Percentiles rank a stretch among this genome's conserved stretches.
phyloP scores from a whole-genome alignment of 2,113 vertebrate species.

The Proteles cristata region DNA sequence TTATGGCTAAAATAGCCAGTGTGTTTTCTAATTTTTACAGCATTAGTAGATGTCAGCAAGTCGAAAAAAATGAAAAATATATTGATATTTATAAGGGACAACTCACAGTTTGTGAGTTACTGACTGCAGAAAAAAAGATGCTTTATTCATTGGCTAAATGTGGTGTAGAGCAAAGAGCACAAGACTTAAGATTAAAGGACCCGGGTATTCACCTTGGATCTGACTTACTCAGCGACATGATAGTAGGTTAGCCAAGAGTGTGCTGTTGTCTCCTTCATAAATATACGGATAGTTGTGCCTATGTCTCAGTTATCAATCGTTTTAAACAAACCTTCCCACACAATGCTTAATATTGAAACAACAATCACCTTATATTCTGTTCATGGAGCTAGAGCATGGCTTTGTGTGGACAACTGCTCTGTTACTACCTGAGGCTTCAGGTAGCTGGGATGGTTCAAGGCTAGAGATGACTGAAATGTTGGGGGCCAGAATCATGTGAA shows the following conservation, averaged over 20 bases:
- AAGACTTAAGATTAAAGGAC: not conserved
- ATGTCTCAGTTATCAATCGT: not conserved
- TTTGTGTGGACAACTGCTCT: not conserved
- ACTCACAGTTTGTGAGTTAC: not conserved
- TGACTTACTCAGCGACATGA: not conserved
- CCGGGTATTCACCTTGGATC: not conserved
- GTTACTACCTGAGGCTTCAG: not conserved
- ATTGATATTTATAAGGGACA: not conserved
- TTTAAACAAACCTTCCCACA: not conserved
- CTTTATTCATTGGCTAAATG: not conserved
- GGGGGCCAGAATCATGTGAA: not conserved
- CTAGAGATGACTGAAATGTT: too few relatives aligned
- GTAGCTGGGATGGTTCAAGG: not conserved
- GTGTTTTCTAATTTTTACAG: not conserved
- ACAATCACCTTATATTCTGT: not conserved
- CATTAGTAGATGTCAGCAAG: not conserved
- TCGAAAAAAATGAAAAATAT: not conserved
- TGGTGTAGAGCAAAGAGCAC: not conserved
- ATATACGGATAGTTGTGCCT: not conserved
- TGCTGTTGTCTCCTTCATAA: not conserved
- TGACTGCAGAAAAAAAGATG: not conserved
- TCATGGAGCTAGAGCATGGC: not conserved
- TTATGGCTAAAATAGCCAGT: not conserved
- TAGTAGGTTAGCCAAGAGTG: not conserved
- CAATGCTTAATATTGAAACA: not conserved